Conservation (phyloP, 1,140 invertebrate species). For the Metopolophium dirhodum region DNA sequence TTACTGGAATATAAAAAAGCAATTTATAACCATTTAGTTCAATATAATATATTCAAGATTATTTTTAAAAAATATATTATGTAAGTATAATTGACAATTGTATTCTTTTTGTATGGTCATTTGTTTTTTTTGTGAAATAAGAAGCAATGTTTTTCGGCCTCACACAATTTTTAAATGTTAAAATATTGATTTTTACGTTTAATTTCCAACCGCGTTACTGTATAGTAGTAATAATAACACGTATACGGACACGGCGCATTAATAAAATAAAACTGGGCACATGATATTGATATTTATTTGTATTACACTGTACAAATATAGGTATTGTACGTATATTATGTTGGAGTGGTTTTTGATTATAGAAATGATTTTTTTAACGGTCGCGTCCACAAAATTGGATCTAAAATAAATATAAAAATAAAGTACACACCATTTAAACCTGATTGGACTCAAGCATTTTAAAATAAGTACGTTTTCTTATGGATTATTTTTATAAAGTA, state of each 20-base stretch:
- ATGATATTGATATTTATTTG: background rate
- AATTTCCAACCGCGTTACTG: background rate
- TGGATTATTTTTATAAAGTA: background rate
- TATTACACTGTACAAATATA: background rate
- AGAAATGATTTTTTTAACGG: background rate
- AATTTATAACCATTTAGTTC: background rate
- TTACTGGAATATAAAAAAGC: background rate
- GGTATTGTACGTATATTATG: background rate
- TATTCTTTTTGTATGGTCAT: background rate
- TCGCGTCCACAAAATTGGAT: background rate
- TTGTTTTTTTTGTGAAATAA: background rate
- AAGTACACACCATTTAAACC: background rate
- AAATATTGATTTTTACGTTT: constrained; percentile 2
- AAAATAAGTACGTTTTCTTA: background rate
- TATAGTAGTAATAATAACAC: background rate
- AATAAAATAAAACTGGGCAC: background rate
- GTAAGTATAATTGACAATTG: background rate
- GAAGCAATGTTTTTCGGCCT: background rate
- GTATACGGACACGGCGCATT: background rate
- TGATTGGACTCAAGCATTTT: background rate
- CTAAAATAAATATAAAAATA: constrained; percentile 12
- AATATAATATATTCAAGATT: background rate
- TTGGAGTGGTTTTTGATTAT: background rate
- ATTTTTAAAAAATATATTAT: background rate
- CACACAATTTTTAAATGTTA: background rate